Evolutionary conservation across 2,888 invertebrate genomes (phyloP), one percentile per base, ranked within the genome.

Genomic region (Lithophane ornitopus): DNA sequence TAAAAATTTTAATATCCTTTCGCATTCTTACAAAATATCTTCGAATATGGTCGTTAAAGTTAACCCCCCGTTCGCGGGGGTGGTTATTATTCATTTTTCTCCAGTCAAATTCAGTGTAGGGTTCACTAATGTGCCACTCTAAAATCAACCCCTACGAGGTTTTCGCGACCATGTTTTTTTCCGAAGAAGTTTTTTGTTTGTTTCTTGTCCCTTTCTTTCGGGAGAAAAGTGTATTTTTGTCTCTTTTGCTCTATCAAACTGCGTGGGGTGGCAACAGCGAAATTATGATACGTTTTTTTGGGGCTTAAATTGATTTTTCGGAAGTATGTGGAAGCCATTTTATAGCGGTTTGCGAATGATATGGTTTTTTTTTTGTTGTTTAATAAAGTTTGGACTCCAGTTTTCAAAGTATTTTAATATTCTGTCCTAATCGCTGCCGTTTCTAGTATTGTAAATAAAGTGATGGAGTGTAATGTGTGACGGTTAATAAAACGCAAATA

Each of bases 241-340:
- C 95, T 81, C 92, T 77, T 78, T 95, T 88, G 2, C 90, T 82
- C 91, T 94, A 94, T 94, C 94, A 92, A 88, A 82, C 78, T 88
- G 92, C 92, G 93, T 94, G 93, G 95, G 95, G 96, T 95, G 96
- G 95, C 91, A 85, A 90, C 89, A 92, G 92, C 83, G 79, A 95
- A 95, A 96, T 95, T 96, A 96, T 96, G 96, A 96, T 96, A 95
- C 95, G 95, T 95, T 94, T 94, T 94, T 95, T 95, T 94, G 92
- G 94, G 93, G 94, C 91, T 93, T 93, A 95, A 96, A 96, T 96
- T 96, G 96, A 95, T 96, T 96, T 95, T 96, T 94, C 89, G 90
- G 92, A 93, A 94, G 93, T 94, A 92, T 95, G 94, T 94, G 92
- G 94, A 92, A 89, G 94, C 94, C 95, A 95, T 96, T 94, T 94